Evolutionary conservation across 2,113 vertebrate species (phyloP).

Genomic region (Echinops telfairi): DNA sequence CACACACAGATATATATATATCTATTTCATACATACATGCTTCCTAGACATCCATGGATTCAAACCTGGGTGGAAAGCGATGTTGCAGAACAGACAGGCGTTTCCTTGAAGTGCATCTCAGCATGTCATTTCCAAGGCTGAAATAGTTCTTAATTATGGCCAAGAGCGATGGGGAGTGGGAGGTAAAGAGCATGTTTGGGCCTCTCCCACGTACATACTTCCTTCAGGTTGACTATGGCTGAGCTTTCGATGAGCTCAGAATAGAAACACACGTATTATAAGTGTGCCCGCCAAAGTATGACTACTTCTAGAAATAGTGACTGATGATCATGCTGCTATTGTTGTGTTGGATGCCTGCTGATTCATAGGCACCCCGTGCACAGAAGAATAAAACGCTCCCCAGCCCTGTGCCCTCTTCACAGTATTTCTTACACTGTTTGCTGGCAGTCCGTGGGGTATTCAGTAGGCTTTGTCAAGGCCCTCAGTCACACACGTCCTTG

Average conservation of each 20-base stretch:
- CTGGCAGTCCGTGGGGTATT: too few species aligned
- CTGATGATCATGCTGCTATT: neutral
- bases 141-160: neutral
- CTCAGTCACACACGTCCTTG: too few species aligned
- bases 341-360: rapidly evolving
- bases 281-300: rapidly evolving
- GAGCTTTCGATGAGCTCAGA: neutral
- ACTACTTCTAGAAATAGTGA: neutral
- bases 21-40: too few species aligned
- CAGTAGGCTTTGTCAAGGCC: too few species aligned
- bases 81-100: neutral
- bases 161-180: neutral
- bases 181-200: neutral
- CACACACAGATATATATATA: too few species aligned
- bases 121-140: neutral
- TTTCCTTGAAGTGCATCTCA: conserved; percentile 19
- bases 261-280: neutral
- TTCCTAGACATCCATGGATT: neutral
- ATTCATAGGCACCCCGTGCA: neutral
- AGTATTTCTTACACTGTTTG: too few species aligned
- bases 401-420: too few species aligned
- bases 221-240: neutral
- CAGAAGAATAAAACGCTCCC: too few species aligned
- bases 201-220: neutral
- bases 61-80: neutral